Evolutionary conservation across 2,113 vertebrate species (phyloP).

Genomic region (Panurus biarmicus): DNA sequence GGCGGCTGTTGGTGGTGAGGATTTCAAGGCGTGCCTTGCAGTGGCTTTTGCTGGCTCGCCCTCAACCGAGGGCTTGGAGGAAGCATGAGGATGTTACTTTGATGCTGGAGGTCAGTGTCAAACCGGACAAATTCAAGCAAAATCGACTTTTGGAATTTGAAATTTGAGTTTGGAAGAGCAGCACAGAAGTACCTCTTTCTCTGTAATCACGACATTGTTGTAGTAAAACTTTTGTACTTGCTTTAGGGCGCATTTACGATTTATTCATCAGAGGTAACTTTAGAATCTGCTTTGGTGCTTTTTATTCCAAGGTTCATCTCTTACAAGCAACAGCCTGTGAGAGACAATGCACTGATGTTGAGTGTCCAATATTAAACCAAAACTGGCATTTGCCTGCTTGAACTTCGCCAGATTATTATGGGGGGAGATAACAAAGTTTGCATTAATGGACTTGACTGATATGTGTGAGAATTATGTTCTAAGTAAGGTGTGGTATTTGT

Average conservation of each 20-base stretch:
- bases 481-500: not conserved
- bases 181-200: fast-evolving
- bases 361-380: not conserved
- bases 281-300: not conserved
- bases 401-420: not conserved
- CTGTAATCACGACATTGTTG: fast-evolving
- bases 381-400: fast-evolving
- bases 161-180: not conserved
- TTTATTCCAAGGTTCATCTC: not conserved
- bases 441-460: not conserved
- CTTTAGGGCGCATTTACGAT: fast-evolving
- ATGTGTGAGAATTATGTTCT: fast-evolving
- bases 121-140: not conserved
- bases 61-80: not conserved
- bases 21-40: fast-evolving
- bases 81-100: fast-evolving
- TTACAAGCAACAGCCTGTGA: not conserved
- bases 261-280: not conserved
- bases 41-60: fast-evolving
- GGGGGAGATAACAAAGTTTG: fast-evolving
- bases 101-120: not conserved
- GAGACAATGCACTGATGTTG: too few species aligned
- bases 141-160: not conserved
- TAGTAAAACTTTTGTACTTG: fast-evolving
- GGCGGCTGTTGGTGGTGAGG: fast-evolving